Conservation (phyloP, 2,113 vertebrate species). For the Montifringilla adamsi region DNA sequence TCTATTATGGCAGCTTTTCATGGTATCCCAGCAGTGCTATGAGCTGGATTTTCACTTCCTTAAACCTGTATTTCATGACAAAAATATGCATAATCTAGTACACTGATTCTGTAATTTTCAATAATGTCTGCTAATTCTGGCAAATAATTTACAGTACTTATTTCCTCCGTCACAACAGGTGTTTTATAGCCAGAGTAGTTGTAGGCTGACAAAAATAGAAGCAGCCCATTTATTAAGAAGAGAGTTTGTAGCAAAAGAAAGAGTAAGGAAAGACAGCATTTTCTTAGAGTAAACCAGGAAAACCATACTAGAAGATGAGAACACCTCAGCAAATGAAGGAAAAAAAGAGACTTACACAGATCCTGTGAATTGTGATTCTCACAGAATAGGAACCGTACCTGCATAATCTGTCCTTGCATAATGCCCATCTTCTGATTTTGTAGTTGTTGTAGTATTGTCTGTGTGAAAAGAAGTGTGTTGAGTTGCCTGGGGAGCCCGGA, state of each 20-base stretch:
- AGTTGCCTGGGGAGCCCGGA: not conserved
- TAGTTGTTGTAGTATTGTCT: conserved; percentile 89
- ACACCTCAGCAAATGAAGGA: not conserved
- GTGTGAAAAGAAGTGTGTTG: conserved; percentile 45
- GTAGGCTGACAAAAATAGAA: not conserved
- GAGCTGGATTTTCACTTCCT: not conserved
- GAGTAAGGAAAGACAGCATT: not conserved
- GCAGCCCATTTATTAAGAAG: not conserved
- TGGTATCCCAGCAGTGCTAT: not conserved
- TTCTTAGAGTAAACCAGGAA: not conserved
- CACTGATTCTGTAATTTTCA: conserved; percentile 55
- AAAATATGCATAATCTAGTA: conserved; percentile 15
- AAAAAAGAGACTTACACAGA: not conserved
- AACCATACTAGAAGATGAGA: not conserved
- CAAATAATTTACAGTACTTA: conserved; percentile 51
- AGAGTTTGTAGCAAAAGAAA: not conserved
- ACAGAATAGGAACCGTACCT: conserved; percentile 72
- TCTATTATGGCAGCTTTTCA: not conserved
- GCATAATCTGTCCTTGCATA: conserved; percentile 89
- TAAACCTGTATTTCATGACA: not conserved
- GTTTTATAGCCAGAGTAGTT: not conserved
- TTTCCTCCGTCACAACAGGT: conserved; percentile 42
- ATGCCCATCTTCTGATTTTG: conserved; percentile 91
- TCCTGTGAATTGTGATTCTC: not conserved
- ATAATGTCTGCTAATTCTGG: conserved; percentile 20